Base-by-base conservation (phyloP, 30 jellyfish, hydroid and myxozoan species). In the Aurelia aurita region DNA sequence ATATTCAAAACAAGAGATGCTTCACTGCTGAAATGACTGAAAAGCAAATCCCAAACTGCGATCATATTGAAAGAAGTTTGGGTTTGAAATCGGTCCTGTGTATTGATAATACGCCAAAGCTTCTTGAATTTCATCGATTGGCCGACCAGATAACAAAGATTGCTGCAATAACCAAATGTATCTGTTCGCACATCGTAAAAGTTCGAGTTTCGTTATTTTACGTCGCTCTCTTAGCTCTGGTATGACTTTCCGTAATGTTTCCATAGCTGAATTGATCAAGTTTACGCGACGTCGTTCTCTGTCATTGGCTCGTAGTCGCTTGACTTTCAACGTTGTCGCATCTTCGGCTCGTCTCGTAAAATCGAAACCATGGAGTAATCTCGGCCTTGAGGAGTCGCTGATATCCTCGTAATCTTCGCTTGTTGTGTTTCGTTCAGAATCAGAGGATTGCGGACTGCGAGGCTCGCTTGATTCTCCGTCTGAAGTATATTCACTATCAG, bases 251-350 rank as follows among this genome's bases (percentile, higher is more conserved):
- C 96, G 92, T 29, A 92, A 66, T 70, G 77, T 58, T 59, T 92
- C 98, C 97, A 92, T 92, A 18, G 98, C 98, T 5, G 93, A 80
- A 78, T 92, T 92, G 86, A 92, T 92, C 44, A 92, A 74, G n/a
- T 92, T 88, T 32, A 92, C 98, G 71, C 98, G 95, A 63, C 97
- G 86, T 60, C 98, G 90, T 71, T 92, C 98, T 20, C 98, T 69
- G 71, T 92, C 97, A 54, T 92, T 92, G 70, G 98, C 98, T 20
- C 97, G 90, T 69, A 92, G 64, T 29, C 98, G 95, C 55, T 80
- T 85, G 21, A 85, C 81, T 72, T 81, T 81, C 53, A 81, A 61
- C 59, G 91, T 43, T 22, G 91, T 77, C 15, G 91, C 68, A 20
- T 68, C 91, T 27, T 29, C 68, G 45, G 77, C 58, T 22, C 80